These are phyloP conservation scores for Probosciger aterrimus DNA, from an alignment of 2,113 vertebrate genomes.

Conservation along the genomic window DNA sequence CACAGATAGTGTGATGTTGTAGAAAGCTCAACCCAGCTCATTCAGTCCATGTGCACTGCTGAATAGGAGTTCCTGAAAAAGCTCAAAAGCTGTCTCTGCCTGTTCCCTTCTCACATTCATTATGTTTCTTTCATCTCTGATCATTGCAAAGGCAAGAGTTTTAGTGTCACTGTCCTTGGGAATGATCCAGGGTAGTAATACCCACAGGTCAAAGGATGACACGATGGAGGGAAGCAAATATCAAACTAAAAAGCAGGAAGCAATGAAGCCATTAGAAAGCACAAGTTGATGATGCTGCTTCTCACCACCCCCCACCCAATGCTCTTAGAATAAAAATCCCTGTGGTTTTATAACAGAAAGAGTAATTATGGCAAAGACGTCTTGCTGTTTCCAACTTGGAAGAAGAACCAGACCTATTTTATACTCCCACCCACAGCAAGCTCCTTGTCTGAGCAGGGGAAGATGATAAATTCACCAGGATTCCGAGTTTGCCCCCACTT, in stretches of 20 bases:
- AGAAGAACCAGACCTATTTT: not conserved
- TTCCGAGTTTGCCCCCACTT: accelerated
- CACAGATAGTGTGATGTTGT: accelerated
- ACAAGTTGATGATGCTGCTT: not conserved
- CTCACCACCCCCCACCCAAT: not conserved
- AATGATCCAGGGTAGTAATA: not conserved
- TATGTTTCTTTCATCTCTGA: not conserved
- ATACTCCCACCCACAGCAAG: not conserved
- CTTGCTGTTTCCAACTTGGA: not conserved
- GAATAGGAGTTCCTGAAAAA: not conserved
- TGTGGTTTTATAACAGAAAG: not conserved
- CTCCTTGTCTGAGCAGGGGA: not conserved
- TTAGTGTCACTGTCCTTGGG: not conserved
- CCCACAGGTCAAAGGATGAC: not conserved
- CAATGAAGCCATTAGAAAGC: not conserved
- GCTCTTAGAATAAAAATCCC: not conserved
- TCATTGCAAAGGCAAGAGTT: not conserved
- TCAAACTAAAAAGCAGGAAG: not conserved
- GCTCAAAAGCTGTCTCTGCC: not conserved
- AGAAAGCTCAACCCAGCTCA: not conserved
- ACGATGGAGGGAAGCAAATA: accelerated
- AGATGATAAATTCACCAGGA: not conserved
- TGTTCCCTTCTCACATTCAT: not conserved
- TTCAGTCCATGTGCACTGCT: not conserved
- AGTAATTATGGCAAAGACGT: not conserved